Conservation (phyloP, 2,113 vertebrate genomes). For the Elanoides forficatus region DNA sequence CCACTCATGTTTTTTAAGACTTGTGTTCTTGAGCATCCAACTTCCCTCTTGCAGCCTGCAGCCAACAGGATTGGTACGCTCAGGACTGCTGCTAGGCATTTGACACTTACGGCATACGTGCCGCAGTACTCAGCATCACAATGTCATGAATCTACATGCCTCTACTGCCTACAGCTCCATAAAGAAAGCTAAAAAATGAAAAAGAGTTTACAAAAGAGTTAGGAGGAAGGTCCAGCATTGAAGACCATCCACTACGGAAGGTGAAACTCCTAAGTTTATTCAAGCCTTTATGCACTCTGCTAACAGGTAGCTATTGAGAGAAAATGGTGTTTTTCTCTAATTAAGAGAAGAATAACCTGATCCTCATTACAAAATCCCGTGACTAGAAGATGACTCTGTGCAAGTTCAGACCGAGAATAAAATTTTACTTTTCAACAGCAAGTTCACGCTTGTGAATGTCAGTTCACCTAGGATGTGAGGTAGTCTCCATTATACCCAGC, state of each 20-base stretch:
- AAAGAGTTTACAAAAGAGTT: neutral
- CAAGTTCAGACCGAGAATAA: neutral
- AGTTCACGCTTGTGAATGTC: neutral
- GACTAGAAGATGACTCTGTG: neutral
- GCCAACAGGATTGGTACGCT: neutral
- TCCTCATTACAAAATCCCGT: neutral
- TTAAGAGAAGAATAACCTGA: neutral
- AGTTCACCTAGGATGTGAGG: neutral
- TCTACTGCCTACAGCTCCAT: neutral
- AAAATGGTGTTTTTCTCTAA: neutral
- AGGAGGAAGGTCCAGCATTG: neutral
- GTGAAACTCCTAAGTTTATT: neutral
- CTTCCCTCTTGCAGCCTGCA: neutral
- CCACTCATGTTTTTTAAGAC: neutral
- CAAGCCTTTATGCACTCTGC: neutral
- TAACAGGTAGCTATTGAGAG: neutral
- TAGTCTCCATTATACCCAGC: neutral
- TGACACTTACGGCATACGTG: accelerated
- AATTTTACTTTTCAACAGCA: neutral
- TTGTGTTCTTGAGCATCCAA: neutral
- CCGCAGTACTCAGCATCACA: neutral
- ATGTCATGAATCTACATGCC: neutral
- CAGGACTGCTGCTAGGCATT: neutral
- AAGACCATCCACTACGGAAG: neutral
- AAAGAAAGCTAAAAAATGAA: neutral